Base-by-base conservation (phyloP, 2,797 vertebrate species). In the Pangasius mekongensis region DNA sequence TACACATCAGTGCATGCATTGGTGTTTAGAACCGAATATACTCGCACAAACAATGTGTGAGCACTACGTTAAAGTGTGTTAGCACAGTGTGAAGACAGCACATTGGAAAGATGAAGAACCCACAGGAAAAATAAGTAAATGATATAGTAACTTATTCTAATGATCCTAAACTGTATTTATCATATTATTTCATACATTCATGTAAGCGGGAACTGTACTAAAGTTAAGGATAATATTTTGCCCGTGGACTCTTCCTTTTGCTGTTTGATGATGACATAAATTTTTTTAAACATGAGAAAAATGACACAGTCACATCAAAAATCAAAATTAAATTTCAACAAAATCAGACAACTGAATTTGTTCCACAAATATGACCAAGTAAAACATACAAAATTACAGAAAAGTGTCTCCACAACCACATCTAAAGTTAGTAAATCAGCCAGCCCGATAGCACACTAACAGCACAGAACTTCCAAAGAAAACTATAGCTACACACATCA, bases 161-260 rank as follows among this genome's bases (percentile, higher is more conserved):
- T 54, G 56, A 81, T 86, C 87, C 84, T 92, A 80, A 92, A 90
- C 54, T 83, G 88, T 36, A 82, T 27, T 85, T 43, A 67, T 43
- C 60, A 85, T 85, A 18, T 24, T 3, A 5, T 47, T 49, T 92
- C 33, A 14, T 76, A 49, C 20, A 22, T 33, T 92, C 10, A 3
- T 9, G 5, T 64, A 56, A 76, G 18, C 33, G 18, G 49, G 33
- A 36, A 10, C 6, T 30, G 18, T 54, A 66, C 33, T 60, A 62
- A 47, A 22, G 20, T 30, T 60, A 84, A 58, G 18, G 16, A 27
- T 60, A 33, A 60, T 94, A 95, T 95, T 96, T 96, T 95, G 91
- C 96, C 96, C 91, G 94, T 96, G 96, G 95, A 95, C 94, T 95
- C 95, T 95, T 95, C 94, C 94, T 95, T 74, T 73, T 94, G 94